Percentiles rank a stretch among this genome's conserved stretches.
Evolutionary conservation across 2,888 invertebrate species (phyloP).

Genomic region (Drosophila parthenogenetica): DNA sequence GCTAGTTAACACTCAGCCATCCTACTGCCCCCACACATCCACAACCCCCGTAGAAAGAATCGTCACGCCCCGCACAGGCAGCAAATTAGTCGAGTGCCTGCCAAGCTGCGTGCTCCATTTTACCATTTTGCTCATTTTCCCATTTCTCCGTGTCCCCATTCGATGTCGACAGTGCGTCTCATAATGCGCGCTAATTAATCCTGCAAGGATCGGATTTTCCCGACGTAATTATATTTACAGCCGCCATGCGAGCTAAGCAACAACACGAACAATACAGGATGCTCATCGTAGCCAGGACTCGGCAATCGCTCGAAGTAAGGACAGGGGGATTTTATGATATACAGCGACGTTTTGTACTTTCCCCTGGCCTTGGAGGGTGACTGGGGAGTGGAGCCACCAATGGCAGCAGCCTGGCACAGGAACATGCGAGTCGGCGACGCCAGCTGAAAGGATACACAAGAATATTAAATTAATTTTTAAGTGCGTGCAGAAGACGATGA

Average conservation of each 20-base stretch:
- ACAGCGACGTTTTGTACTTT: conserved; percentile 44
- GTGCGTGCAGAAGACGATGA: conserved; percentile 62
- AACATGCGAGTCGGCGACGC: conserved; percentile 72
- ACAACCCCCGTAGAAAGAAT: not conserved
- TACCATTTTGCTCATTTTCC: not conserved
- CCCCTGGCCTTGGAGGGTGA: not conserved
- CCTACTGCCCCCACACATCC: conserved; percentile 6
- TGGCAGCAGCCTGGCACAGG: conserved; percentile 55
- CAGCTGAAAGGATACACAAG: conserved; percentile 75
- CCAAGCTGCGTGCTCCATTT: conserved; percentile 27
- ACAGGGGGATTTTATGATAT: conserved; percentile 53
- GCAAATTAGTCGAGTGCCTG: conserved; percentile 58
- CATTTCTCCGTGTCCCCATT: conserved; percentile 31
- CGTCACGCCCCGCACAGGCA: conserved; percentile 10
- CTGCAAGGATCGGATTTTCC: conserved; percentile 85
- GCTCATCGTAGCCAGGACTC: conserved; percentile 27
- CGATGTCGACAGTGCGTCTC: conserved; percentile 70
- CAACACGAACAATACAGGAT: conserved; percentile 28
- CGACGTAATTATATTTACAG: conserved; percentile 82
- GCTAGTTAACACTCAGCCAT: conserved; percentile 68
- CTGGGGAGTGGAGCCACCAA: conserved; percentile 17
- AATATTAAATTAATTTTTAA: conserved; percentile 84
- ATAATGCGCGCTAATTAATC: conserved; percentile 85
- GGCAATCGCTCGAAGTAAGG: conserved; percentile 29
- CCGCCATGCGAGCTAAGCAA: conserved; percentile 76